Evolutionary conservation across 2,888 invertebrate species (phyloP).

Genomic region (Ferdinandea cuprea): DNA sequence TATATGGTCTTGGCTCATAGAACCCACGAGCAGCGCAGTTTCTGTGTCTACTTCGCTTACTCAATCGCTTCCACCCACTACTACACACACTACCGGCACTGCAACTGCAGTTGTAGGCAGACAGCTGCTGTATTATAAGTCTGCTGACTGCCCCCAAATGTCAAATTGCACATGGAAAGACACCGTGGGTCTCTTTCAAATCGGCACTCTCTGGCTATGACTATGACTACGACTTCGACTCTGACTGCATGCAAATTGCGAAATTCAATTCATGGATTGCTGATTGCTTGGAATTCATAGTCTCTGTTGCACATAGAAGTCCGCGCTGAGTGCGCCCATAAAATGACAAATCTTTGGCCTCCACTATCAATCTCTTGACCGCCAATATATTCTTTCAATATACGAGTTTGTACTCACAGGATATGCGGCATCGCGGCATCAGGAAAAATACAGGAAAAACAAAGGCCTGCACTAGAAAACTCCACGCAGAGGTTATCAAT

Average conservation of each 20-base stretch:
- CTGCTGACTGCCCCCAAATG: slow-evolving; percentile 60
- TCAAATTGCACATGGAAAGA: slow-evolving; percentile 40
- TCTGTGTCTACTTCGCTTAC: slow-evolving; percentile 57
- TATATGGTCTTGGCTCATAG: slow-evolving; percentile 31
- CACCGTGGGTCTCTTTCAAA: slow-evolving; percentile 63
- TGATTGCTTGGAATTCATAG: slow-evolving; percentile 70
- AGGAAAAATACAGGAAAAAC: slow-evolving; percentile 41
- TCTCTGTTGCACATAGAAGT: slow-evolving; percentile 15
- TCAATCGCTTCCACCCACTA: slow-evolving; percentile 62
- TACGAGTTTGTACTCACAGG: slow-evolving; percentile 28
- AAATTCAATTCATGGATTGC: slow-evolving; percentile 74
- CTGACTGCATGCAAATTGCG: slow-evolving; percentile 53
- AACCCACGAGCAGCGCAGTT: slow-evolving; percentile 54
- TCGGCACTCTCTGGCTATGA: slow-evolving; percentile 26
- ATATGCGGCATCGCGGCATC: slow-evolving; percentile 38
- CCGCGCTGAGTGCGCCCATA: slow-evolving; percentile 48
- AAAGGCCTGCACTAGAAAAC: slow-evolving; percentile 13
- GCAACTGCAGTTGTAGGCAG: slow-evolving; percentile 1
- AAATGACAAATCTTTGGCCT: slow-evolving; percentile 73
- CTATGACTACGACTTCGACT: too few species aligned
- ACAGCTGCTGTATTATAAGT: slow-evolving; percentile 5
- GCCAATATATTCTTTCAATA: slow-evolving; percentile 46
- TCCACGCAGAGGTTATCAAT: slow-evolving; percentile 64
- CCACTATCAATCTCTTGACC: slow-evolving; percentile 67
- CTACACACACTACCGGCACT: neutral